Evolutionary conservation across 1,140 invertebrate genomes (phyloP).

Genomic region (Lineus longissimus): DNA sequence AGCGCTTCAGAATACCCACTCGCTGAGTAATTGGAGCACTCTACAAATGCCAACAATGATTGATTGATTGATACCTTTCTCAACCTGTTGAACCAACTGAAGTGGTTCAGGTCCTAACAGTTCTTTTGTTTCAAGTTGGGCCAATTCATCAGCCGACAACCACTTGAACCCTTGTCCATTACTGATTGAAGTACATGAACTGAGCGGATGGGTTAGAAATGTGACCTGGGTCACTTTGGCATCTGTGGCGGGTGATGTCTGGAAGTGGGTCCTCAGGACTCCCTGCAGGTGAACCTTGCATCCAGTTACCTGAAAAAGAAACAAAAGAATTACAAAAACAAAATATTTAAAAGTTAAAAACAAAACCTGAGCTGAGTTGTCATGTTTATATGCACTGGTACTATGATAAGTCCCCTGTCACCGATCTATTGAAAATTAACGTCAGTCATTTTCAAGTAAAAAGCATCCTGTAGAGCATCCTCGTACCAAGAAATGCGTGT

Average conservation of each 20-base stretch:
- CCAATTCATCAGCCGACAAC: conserved; percentile 31
- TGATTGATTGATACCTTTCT: conserved; percentile 29
- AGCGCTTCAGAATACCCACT: no score
- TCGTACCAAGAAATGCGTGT: no score
- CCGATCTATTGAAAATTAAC: no score
- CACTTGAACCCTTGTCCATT: conserved; percentile 21
- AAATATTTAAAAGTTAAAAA: neutral
- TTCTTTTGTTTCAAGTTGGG: conserved; percentile 17
- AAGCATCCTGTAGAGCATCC: no score
- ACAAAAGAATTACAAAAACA: neutral
- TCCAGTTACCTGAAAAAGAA: conserved; percentile 61
- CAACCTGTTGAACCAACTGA: conserved; percentile 25
- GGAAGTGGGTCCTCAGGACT: conserved; percentile 27
- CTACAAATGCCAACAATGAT: no score
- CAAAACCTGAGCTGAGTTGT: conserved; percentile 1
- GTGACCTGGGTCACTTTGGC: conserved; percentile 18
- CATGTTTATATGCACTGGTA: neutral
- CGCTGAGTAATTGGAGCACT: no score
- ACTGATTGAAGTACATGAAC: no score
- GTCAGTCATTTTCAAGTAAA: no score
- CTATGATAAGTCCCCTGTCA: no score
- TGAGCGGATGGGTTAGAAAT: conserved; percentile 21
- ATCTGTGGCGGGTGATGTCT: conserved; percentile 17
- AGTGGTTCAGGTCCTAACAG: conserved; percentile 34
- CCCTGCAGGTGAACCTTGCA: conserved; percentile 35